Evolutionary conservation across 1,140 invertebrate species (phyloP).

Genomic region (Drosophila sproati): DNA sequence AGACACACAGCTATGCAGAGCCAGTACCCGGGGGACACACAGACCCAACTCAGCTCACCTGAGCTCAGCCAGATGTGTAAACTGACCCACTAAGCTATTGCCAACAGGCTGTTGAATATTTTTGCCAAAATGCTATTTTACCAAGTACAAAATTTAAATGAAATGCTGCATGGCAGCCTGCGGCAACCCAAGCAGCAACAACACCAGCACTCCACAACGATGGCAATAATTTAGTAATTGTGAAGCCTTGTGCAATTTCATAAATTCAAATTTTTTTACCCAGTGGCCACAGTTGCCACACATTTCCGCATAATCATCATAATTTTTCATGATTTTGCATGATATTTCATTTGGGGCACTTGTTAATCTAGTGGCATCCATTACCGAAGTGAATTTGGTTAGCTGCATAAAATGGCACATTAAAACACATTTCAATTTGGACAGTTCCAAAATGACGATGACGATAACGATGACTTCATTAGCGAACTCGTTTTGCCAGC

Average conservation of each 20-base stretch:
- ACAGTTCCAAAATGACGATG: constrained; percentile 56
- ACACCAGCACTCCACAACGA: constrained; percentile 3
- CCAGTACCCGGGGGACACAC: constrained; percentile 25
- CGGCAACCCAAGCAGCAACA: constrained; percentile 39
- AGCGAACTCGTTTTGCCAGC: constrained; percentile 45
- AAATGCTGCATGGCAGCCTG: constrained; percentile 65
- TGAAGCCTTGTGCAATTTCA: constrained; percentile 75
- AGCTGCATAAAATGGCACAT: constrained; percentile 62
- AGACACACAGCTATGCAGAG: constrained; percentile 15
- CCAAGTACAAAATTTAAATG: constrained; percentile 34
- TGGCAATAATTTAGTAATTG: constrained; percentile 73
- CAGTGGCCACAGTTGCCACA: constrained; percentile 76
- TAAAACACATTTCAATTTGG: constrained; percentile 78
- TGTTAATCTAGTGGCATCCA: constrained; percentile 51
- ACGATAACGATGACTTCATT: constrained; percentile 66
- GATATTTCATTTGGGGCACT: constrained; percentile 29
- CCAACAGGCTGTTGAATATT: constrained; percentile 35
- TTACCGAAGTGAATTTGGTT: constrained; percentile 54
- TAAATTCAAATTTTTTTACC: constrained; percentile 61
- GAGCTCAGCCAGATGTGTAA: constrained; percentile 60
- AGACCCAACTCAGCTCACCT: constrained; percentile 2
- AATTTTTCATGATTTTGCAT: constrained; percentile 70
- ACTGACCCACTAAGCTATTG: constrained; percentile 68
- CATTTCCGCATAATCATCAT: constrained; percentile 80
- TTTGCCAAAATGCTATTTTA: constrained; percentile 36